A percentile compares a stretch with the other conserved stretches of the same genome.
Conservation (phyloP, 1,140 invertebrate genomes). For the Pteromalus puparum region DNA sequence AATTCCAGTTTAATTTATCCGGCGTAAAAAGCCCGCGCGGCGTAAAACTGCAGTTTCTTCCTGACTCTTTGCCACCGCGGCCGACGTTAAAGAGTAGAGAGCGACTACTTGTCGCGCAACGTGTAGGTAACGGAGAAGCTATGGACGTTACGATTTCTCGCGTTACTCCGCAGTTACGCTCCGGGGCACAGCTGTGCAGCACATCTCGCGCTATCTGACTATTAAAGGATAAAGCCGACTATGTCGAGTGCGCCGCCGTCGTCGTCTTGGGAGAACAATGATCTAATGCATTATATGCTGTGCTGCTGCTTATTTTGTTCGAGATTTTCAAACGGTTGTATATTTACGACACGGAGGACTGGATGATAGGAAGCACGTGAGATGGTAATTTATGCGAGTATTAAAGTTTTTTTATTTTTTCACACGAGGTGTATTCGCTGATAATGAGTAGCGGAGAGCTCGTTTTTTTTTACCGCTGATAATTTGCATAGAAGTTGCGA, state of each 20-base stretch:
- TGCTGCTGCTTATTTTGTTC: background rate
- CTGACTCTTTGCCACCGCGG: too few species aligned
- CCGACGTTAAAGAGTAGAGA: background rate
- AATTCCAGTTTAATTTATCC: background rate
- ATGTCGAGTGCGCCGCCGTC: too few species aligned
- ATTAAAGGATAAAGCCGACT: constrained; percentile 38
- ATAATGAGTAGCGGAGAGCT: background rate
- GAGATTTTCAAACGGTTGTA: background rate
- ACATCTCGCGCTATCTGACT: constrained; percentile 19
- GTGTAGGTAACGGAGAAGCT: constrained; percentile 25
- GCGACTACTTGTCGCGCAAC: background rate
- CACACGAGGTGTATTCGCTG: background rate
- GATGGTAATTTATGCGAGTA: too few species aligned
- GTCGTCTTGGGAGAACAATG: constrained; percentile 13
- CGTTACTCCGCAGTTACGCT: constrained; percentile 17
- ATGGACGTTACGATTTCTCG: background rate
- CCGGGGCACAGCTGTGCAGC: background rate
- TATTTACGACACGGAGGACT: too few species aligned
- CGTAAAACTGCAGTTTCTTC: background rate
- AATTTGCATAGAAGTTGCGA: background rate
- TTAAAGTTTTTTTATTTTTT: background rate
- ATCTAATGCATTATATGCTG: background rate
- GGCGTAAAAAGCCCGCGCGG: too few species aligned
- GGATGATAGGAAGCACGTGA: too few species aligned
- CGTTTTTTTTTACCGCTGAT: background rate